Evolutionary conservation across 2,797 vertebrate species (phyloP).

Genomic region (Sparus aurata): DNA sequence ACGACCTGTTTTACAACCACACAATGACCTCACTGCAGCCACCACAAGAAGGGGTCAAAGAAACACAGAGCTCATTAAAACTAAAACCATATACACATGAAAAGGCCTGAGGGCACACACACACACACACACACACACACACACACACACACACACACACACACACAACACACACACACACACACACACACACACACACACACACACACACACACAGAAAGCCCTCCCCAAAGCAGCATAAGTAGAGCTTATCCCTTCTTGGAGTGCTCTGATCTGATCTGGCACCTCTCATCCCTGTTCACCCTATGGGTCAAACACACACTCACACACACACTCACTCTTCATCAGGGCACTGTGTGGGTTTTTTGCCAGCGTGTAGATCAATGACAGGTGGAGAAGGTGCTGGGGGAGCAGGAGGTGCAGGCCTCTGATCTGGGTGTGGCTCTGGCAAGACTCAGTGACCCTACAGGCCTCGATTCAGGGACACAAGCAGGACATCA

Average conservation of each 20-base stretch:
- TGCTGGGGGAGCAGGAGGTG: constrained; percentile 61
- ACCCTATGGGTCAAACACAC: constrained; percentile 66
- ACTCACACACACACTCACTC: constrained; percentile 25
- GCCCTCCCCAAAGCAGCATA: constrained; percentile 55
- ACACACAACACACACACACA: constrained; percentile 15
- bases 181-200: constrained; percentile 26
- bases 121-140: constrained; percentile 13
- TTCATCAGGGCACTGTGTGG: constrained; percentile 7
- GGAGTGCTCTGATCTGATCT: constrained; percentile 73
- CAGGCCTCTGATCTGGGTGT: constrained; percentile 62
- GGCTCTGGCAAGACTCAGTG: constrained; percentile 50
- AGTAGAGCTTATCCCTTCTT: constrained; percentile 78
- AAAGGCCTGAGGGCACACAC: constrained; percentile 49
- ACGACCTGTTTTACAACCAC: constrained; percentile 53
- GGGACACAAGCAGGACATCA: constrained; percentile 34
- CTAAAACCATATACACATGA: constrained; percentile 48
- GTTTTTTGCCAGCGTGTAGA: constrained; percentile 50
- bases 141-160: constrained; percentile 29
- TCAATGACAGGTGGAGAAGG: constrained; percentile 72
- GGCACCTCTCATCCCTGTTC: constrained; percentile 70
- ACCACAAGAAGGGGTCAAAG: constrained; percentile 60
- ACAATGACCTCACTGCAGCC: constrained; percentile 60
- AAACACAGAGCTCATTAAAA: constrained; percentile 69
- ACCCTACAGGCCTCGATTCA: constrained; percentile 33
- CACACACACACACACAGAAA: constrained; percentile 34